phyloP scores from a whole-genome alignment of 1,140 invertebrate genomes.

The Cylas formicarius region DNA sequence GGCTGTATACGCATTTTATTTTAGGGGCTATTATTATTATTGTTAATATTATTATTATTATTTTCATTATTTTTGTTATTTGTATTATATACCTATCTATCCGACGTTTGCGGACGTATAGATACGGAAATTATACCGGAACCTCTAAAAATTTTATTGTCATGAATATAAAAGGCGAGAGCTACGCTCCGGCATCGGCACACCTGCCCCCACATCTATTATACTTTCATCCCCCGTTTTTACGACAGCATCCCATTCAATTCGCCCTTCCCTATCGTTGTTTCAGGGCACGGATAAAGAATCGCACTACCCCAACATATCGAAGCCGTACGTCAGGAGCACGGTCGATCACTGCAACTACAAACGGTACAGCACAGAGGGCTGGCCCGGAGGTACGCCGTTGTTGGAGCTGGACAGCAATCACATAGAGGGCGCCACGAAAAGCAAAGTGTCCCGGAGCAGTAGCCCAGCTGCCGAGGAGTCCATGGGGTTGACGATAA shows the following conservation, averaged over 20 bases:
- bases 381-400: constrained; percentile 43
- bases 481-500: constrained; percentile 42
- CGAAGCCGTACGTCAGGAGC: constrained; percentile 45
- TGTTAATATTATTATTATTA: too few species aligned
- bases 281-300: constrained; percentile 53
- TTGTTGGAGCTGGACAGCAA: constrained; percentile 48
- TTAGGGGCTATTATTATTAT: too few species aligned
- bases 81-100: too few species aligned
- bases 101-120: too few species aligned
- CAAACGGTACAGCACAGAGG: constrained; percentile 43
- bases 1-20: too few species aligned
- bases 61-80: too few species aligned
- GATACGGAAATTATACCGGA: too few species aligned
- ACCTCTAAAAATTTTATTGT: too few species aligned
- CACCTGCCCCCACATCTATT: too few species aligned
- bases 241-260: constrained; percentile 3
- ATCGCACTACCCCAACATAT: constrained; percentile 54
- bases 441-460: constrained; percentile 54
- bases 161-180: too few species aligned
- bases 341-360: constrained; percentile 38
- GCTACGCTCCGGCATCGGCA: too few species aligned
- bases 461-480: constrained; percentile 46
- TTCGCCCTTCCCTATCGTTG: constrained; percentile 15
- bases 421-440: constrained; percentile 54
- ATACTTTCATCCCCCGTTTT: constrained; percentile 2